These are phyloP conservation scores for Epizoanthus fatuus DNA, from an alignment of 92 coral and sea anemone genomes.

Conservation along the genomic window DNA sequence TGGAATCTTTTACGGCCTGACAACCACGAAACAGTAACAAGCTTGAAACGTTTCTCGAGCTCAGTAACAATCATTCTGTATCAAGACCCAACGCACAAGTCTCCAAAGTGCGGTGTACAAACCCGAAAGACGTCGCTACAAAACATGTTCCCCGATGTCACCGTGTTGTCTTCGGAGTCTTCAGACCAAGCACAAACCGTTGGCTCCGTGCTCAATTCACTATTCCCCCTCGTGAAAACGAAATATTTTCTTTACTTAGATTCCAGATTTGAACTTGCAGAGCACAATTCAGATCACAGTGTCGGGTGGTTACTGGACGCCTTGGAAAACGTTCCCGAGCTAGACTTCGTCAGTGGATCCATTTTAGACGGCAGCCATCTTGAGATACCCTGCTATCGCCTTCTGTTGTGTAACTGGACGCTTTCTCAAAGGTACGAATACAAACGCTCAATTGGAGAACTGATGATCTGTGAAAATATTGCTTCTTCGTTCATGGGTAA, in stretches of 20 bases:
- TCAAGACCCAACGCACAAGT: background rate
- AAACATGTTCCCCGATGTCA: background rate
- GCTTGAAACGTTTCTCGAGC: no score
- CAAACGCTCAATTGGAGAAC: constrained; percentile 65
- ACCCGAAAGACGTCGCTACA: background rate
- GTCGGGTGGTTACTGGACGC: constrained; percentile 64
- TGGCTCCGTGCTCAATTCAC: constrained; percentile 25
- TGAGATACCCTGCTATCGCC: constrained; percentile 68
- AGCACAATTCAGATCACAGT: constrained; percentile 58
- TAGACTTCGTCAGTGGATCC: constrained; percentile 81
- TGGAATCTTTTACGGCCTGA: no score
- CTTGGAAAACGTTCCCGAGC: constrained; percentile 60
- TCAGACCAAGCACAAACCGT: background rate
- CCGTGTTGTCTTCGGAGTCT: background rate
- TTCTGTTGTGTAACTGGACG: constrained; percentile 80
- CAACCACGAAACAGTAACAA: no score
- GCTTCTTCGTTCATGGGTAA: constrained; percentile 80
- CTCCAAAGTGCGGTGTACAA: background rate
- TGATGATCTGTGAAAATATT: constrained; percentile 80
- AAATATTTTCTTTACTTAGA: constrained; percentile 69
- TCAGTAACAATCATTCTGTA: no score
- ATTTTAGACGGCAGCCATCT: constrained; percentile 48
- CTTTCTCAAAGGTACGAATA: constrained; percentile 72
- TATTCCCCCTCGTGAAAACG: constrained; percentile 52
- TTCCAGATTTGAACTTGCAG: constrained; percentile 31